Evolutionary conservation across 2,888 invertebrate species (phyloP).

Genomic region (Tenthredo livida): DNA sequence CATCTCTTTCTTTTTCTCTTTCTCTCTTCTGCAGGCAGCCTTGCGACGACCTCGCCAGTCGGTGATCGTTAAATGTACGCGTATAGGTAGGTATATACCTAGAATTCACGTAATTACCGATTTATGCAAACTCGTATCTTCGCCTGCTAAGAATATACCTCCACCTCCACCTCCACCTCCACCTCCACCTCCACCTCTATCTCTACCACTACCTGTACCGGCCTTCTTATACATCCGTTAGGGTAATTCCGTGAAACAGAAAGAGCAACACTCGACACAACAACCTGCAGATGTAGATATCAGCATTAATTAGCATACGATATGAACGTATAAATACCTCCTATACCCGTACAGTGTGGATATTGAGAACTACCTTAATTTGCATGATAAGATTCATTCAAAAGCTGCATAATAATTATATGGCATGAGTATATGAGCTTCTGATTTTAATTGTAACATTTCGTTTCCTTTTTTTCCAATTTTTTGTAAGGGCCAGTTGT

Average conservation of each 20-base stretch:
- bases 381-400: background rate
- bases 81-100: background rate
- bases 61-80: constrained; percentile 8
- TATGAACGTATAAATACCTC: background rate
- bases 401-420: no score
- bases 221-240: background rate
- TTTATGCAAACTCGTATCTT: constrained; percentile 40
- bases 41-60: constrained; percentile 48
- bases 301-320: background rate
- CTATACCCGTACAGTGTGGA: background rate
- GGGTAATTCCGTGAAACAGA: background rate
- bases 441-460: no score
- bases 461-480: background rate
- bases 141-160: background rate
- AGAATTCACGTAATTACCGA: constrained; percentile 28
- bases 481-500: background rate
- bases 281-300: background rate
- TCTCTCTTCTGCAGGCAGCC: constrained; percentile 12
- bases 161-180: no score
- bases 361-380: background rate
- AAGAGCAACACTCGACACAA: background rate
- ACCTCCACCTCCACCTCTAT: no score
- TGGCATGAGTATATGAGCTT: no score
- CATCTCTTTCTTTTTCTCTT: background rate
- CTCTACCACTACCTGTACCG: background rate